Evolutionary conservation across 2,113 vertebrate genomes (phyloP).

Genomic region (Beaufortia kweichowensis): DNA sequence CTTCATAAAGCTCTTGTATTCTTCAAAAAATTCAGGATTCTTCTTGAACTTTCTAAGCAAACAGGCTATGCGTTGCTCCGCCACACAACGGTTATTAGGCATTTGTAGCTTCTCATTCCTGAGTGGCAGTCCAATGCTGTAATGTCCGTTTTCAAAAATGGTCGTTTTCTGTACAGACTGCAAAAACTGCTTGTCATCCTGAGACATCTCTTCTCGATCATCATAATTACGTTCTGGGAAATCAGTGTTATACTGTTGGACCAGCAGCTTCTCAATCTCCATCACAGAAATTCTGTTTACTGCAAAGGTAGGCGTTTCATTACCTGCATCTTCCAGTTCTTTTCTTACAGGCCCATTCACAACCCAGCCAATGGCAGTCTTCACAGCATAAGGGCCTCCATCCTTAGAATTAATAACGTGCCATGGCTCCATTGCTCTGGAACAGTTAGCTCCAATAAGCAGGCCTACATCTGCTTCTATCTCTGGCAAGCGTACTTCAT

Average conservation of each 20-base stretch:
- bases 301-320: too few species aligned
- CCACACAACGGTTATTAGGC: slow-evolving; percentile 38
- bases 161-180: neutral
- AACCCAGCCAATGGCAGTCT: too few species aligned
- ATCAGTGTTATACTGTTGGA: slow-evolving; percentile 46
- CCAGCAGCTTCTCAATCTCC: slow-evolving; percentile 33
- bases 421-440: too few species aligned
- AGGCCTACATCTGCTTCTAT: too few species aligned
- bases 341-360: too few species aligned
- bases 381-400: too few species aligned
- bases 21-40: slow-evolving; percentile 17
- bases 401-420: too few species aligned
- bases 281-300: slow-evolving; percentile 12
- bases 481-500: too few species aligned
- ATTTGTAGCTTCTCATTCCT: slow-evolving; percentile 9
- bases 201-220: slow-evolving; percentile 37
- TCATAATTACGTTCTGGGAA: slow-evolving; percentile 39
- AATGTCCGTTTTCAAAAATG: slow-evolving; percentile 29
- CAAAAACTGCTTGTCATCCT: slow-evolving; percentile 29
- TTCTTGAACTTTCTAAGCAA: slow-evolving; percentile 22
- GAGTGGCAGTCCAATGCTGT: slow-evolving; percentile 34
- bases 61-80: slow-evolving; percentile 31
- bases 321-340: too few species aligned
- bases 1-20: slow-evolving; percentile 41
- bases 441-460: too few species aligned